Conservation (phyloP, 1,140 invertebrate genomes). For the Drosophila parabipectinata region DNA sequence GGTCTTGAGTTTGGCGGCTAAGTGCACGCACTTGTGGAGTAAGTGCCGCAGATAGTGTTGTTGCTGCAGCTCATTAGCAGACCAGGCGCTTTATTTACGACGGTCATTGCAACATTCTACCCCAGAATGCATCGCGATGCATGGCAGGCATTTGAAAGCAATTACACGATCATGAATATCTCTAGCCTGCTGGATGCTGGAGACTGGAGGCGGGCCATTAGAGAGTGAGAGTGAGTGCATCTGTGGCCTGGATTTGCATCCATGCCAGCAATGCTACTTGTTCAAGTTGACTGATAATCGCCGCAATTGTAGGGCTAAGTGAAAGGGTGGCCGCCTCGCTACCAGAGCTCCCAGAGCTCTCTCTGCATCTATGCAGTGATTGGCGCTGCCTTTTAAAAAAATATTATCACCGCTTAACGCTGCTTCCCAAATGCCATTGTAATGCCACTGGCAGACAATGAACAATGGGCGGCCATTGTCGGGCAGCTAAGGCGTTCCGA, state of each 20-base stretch:
- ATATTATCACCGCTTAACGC: constrained; percentile 40
- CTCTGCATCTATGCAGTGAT: constrained; percentile 15
- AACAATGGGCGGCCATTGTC: constrained; percentile 68
- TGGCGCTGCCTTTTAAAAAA: constrained; percentile 24
- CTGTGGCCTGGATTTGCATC: constrained; percentile 27
- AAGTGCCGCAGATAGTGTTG: constrained; percentile 58
- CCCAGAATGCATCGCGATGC: constrained; percentile 67
- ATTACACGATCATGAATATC: constrained; percentile 43
- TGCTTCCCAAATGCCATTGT: constrained; percentile 25
- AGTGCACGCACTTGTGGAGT: constrained; percentile 69
- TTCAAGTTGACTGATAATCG: constrained; percentile 47
- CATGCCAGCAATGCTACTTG: constrained; percentile 11
- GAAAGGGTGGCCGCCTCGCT: constrained; percentile 11
- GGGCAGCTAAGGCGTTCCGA: constrained; percentile 7
- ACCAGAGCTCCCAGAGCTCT: constrained; percentile 15
- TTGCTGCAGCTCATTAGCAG: constrained; percentile 58
- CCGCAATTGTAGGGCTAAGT: constrained; percentile 29
- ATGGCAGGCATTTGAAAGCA: constrained; percentile 46
- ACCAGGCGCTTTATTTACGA: constrained; percentile 67
- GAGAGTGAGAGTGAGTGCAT: constrained; percentile 8
- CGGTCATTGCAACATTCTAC: constrained; percentile 51
- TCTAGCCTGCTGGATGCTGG: constrained; percentile 38
- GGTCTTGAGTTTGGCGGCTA: constrained; percentile 64
- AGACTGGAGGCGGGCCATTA: background rate
- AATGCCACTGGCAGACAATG: constrained; percentile 27